A percentile compares a stretch with the other conserved stretches of the same genome.
phyloP scores from a whole-genome alignment of 2,888 invertebrate genomes.

The Ophraella communa region DNA sequence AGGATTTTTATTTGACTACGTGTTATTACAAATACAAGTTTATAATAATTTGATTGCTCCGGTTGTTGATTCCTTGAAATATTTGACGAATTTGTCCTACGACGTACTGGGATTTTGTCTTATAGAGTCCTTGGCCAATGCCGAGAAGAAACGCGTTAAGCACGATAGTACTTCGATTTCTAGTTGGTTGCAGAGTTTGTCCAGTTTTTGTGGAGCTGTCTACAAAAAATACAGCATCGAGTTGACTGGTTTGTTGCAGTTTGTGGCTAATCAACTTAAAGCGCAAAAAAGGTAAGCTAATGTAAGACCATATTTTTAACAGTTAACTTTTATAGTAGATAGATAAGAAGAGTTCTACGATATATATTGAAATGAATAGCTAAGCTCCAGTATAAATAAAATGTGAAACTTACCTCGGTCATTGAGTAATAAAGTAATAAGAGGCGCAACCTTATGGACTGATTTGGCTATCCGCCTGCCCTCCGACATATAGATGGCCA shows the following conservation, averaged over 20 bases:
- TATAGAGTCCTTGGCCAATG: slow-evolving; percentile 87
- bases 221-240: slow-evolving; percentile 98
- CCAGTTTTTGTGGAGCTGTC: slow-evolving; percentile 94
- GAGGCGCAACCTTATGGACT: too few species aligned
- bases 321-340: too few species aligned
- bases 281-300: slow-evolving; percentile 85
- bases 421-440: too few species aligned
- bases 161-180: slow-evolving; percentile 92
- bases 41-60: slow-evolving; percentile 67
- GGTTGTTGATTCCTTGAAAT: slow-evolving; percentile 97
- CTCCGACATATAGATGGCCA: too few species aligned
- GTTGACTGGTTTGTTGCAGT: slow-evolving; percentile 92
- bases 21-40: slow-evolving; percentile 58
- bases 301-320: neutral
- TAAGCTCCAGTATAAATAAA: too few species aligned
- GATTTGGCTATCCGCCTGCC: too few species aligned
- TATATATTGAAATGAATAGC: too few species aligned
- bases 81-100: slow-evolving; percentile 91
- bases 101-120: slow-evolving; percentile 96
- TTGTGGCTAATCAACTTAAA: slow-evolving; percentile 96
- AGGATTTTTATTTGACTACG: slow-evolving; percentile 94
- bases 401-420: too few species aligned
- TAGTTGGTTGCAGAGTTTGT: slow-evolving; percentile 91
- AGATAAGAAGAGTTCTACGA: too few species aligned
- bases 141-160: slow-evolving; percentile 78